These are phyloP conservation scores for Nowickia ferox DNA, from an alignment of 2,888 invertebrate species.

Conservation along the genomic window DNA sequence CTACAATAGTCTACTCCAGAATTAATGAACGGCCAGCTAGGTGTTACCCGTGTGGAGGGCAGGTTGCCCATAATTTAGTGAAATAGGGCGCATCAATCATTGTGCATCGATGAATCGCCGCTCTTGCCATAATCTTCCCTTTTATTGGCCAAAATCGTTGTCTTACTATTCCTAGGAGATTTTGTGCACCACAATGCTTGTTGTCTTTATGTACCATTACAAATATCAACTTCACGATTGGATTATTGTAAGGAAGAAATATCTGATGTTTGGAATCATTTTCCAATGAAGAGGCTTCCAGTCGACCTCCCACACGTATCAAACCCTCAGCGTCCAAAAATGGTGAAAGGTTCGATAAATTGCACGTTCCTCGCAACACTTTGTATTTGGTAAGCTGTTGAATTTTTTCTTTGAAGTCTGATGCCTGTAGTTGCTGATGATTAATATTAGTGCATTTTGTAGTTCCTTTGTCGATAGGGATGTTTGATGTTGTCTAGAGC, in stretches of 20 bases:
- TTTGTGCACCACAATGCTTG: slow-evolving; percentile 18
- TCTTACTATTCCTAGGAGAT: slow-evolving; percentile 11
- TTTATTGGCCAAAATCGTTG: slow-evolving; percentile 46
- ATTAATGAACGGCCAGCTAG: too few relatives aligned
- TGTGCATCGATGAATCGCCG: slow-evolving; percentile 24
- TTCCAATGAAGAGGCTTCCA: slow-evolving; percentile 53
- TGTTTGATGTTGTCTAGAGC: too few relatives aligned
- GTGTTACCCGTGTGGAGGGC: slow-evolving; percentile 45
- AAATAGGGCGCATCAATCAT: not conserved
- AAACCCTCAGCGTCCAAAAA: not conserved
- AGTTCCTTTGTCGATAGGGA: too few relatives aligned
- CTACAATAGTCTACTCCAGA: too few relatives aligned
- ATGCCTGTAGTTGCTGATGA: slow-evolving; percentile 12
- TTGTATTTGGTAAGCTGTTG: not conserved
- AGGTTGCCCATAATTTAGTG: slow-evolving; percentile 38
- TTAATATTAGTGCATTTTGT: not conserved
- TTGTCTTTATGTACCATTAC: slow-evolving; percentile 10
- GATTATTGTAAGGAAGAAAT: slow-evolving; percentile 71
- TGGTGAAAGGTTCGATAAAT: not conserved
- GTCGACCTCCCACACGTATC: slow-evolving; percentile 73
- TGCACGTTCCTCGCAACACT: not conserved
- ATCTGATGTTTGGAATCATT: slow-evolving; percentile 73
- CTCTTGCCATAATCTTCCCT: slow-evolving; percentile 23
- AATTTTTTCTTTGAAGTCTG: slow-evolving; percentile 13
- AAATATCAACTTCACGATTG: slow-evolving; percentile 30